Base-by-base conservation (phyloP, 2,797 vertebrate genomes). In the Adelosebastes latens region DNA sequence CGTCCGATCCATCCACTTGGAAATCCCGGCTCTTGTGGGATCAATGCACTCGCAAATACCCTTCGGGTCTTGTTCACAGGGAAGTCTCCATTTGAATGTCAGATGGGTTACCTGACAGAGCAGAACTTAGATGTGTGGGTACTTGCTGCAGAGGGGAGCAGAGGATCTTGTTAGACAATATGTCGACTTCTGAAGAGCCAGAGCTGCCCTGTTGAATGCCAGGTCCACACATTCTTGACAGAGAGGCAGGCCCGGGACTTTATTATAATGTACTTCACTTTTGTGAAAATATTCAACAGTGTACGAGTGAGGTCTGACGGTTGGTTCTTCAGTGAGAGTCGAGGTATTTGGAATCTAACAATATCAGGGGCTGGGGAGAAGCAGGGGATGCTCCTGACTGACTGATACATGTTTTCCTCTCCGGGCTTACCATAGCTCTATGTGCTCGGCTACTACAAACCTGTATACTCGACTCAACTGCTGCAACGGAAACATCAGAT, bases 11-110 rank as follows among this genome's bases (percentile, higher is more conserved):
- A 83, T 87, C 73, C 78, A 78, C 61, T 88, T 78, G 32, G 56
- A 82, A 88, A 85, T 87, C 71, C 64, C 18, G 53, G 72, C 79
- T 68, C 79, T 79, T 84, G 82, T 77, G 75, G 85, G 88, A 90
- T 91, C 84, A 88, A 78, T 89, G 85, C 75, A 69, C 77, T 80
- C 80, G 39, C 75, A 84, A 87, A 89, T 87, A 80, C 56, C 75
- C 80, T 22, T 29, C 75, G 75, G 84, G 58, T 86, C 79, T 75
- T 75, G 80, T 79, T 89, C 76, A 31, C 58, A 39, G 22, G 36
- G 59, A 78, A 62, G 82, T 81, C 83, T 84, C 74, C 53, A 83
- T 87, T 84, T 82, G 75, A 87, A 92, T 82, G 74, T 89, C 75
- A 83, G 81, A 87, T 66, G 69, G 89, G 83, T 84, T 81, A 88